Conservation (phyloP, 2,113 vertebrate species). For the Ia io region DNA sequence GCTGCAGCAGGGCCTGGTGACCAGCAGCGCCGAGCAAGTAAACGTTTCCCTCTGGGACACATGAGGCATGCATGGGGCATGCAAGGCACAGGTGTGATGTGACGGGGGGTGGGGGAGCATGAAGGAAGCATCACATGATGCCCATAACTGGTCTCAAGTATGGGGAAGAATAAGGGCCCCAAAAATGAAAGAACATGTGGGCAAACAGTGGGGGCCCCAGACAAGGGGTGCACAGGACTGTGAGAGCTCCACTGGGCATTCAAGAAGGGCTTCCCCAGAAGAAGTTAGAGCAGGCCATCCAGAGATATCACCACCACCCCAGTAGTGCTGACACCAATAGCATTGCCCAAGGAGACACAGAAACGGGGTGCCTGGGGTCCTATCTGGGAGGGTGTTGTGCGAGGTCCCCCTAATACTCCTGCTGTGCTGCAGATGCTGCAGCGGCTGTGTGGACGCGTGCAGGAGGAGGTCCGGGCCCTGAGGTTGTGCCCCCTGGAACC, state of each 20-base stretch:
- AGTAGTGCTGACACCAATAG: neutral
- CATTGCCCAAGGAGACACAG: neutral
- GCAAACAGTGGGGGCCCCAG: neutral
- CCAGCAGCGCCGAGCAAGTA: conserved; percentile 93
- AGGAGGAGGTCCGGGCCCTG: conserved; percentile 90
- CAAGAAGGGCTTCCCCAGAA: neutral
- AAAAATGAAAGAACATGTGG: neutral
- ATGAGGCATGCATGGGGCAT: neutral
- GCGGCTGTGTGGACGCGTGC: conserved; percentile 89
- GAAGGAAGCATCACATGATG: neutral
- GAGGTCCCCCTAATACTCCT: neutral
- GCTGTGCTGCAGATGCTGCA: conserved; percentile 85
- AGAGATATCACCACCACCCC: neutral
- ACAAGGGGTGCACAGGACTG: neutral
- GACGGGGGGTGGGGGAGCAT: neutral
- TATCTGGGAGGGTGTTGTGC: neutral
- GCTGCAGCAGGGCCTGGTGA: conserved; percentile 93
- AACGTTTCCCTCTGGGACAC: conserved; percentile 62
- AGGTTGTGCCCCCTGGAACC: conserved; percentile 84
- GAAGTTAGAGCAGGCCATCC: neutral
- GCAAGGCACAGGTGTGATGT: neutral
- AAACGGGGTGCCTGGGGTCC: neutral
- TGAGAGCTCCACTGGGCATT: neutral
- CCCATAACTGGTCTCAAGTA: neutral
- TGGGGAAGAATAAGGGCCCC: neutral